A percentile compares a stretch with the other conserved stretches of the same genome.
phyloP scores from a whole-genome alignment of 2,888 invertebrate species.

The Minunthozetes semirufus region DNA sequence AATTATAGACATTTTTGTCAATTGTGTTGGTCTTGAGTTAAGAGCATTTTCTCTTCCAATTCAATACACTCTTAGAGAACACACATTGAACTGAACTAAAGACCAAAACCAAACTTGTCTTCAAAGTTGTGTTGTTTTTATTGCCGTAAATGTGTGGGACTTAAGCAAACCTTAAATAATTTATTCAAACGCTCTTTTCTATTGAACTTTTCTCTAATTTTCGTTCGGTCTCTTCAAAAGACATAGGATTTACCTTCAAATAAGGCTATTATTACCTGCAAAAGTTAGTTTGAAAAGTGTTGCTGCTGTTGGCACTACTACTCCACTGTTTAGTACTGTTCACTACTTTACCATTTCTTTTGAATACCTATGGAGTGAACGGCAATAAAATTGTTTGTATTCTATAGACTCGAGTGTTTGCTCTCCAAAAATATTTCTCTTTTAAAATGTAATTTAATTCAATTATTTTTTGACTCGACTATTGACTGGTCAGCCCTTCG shows the following conservation, averaged over 20 bases:
- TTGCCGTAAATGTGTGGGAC: slow-evolving; percentile 14
- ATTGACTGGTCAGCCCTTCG: no score
- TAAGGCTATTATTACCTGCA: slow-evolving; percentile 14
- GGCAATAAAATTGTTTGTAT: no score
- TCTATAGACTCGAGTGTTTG: no score
- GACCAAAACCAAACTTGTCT: slow-evolving; percentile 10
- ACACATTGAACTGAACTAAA: slow-evolving; percentile 9
- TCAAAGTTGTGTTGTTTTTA: slow-evolving; percentile 16
- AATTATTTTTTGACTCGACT: no score
- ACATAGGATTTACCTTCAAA: slow-evolving; percentile 1
- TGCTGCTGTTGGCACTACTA: not conserved
- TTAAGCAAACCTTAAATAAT: not conserved
- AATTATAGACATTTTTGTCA: not conserved
- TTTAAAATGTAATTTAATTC: no score
- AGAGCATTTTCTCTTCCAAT: not conserved
- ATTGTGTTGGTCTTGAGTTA: not conserved
- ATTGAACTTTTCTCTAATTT: slow-evolving; percentile 13
- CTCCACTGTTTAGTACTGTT: no score
- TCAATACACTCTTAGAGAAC: slow-evolving; percentile 1
- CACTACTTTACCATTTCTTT: no score
- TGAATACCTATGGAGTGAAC: no score
- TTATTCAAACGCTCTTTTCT: not conserved
- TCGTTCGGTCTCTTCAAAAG: slow-evolving; percentile 10
- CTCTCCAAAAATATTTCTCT: no score
- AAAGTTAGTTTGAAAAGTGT: not conserved